Base-by-base conservation (phyloP, 2,888 invertebrate genomes). In the Agrotis puta region DNA sequence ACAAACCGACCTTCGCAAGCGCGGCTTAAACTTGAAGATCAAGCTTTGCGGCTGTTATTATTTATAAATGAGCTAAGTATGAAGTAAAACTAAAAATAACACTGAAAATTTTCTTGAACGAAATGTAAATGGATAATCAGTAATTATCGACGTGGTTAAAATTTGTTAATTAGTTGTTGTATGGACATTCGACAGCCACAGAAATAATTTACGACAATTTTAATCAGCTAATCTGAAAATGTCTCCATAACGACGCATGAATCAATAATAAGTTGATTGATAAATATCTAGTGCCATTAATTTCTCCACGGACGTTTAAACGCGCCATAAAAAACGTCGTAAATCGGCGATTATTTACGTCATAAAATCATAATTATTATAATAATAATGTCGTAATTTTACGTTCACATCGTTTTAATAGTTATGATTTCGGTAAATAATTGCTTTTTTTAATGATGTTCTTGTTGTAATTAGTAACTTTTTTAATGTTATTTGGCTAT, bases 291-390 rank as follows among this genome's bases (percentile, higher is more conserved):
- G 20, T 22, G 24, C 47, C 71, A 75, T 84, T 74, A 75, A 84
- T 82, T 81, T 74, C 27, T 47, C 16, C 43, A 67, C 24, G 39
- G 64, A 74, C 64, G 9, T 79, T 79, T 79, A 69, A 76, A 67
- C 24, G 67, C 20, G 53, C 62, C 72, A 54, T 84, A 83, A 85
- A 83, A 75, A 50, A 64, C 57, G 62, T 75, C 70, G 54, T 83
- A 84, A 74, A 50, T 73, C 47, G 59, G n/a, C 65, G 62, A 79
- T 85, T 85, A 78, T 79, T 73, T 80, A 70, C 47, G 67, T 81
- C 70, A 64, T 83, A 81, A 84, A 84, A 78, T 74, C 70, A 77
- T 81, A 67, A 83, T 65, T 83, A 78, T 74, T 79, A 64, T 77
- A 74, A 81, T 77, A 74, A 81, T 81, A 81, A 78, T 74, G 72